These are phyloP conservation scores for Melierax canorus DNA, from an alignment of 2,113 vertebrate genomes.

Conservation along the genomic window DNA sequence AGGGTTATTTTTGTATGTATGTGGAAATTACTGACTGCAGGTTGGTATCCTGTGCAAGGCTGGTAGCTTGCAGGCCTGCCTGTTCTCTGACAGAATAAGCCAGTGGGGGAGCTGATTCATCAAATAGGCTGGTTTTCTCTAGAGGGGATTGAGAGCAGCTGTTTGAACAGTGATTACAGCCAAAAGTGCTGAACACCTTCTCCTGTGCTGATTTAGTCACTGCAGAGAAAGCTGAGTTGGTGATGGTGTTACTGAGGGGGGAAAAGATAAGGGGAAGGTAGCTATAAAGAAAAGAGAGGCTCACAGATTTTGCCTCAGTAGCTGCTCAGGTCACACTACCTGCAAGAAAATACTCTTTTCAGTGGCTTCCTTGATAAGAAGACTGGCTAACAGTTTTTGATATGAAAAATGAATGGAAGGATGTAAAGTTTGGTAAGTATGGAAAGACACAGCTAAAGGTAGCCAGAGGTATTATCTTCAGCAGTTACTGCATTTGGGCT, in stretches of 20 bases:
- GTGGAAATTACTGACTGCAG: background rate
- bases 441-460: background rate
- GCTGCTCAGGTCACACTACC: background rate
- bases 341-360: background rate
- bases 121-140: background rate
- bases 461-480: background rate
- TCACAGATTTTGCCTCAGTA: background rate
- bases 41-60: background rate
- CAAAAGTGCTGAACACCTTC: background rate
- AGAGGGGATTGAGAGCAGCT: background rate
- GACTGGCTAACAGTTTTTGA: background rate
- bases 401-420: background rate
- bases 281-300: background rate
- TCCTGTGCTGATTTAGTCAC: background rate
- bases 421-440: background rate
- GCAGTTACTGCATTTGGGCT: background rate
- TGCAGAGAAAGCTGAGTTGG: background rate
- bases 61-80: background rate
- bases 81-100: background rate
- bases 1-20: background rate
- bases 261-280: background rate
- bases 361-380: background rate
- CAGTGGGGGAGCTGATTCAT: background rate
- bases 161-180: background rate
- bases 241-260: background rate